Evolutionary conservation across 2,888 invertebrate genomes (phyloP).

Genomic region (Ophraella communa): DNA sequence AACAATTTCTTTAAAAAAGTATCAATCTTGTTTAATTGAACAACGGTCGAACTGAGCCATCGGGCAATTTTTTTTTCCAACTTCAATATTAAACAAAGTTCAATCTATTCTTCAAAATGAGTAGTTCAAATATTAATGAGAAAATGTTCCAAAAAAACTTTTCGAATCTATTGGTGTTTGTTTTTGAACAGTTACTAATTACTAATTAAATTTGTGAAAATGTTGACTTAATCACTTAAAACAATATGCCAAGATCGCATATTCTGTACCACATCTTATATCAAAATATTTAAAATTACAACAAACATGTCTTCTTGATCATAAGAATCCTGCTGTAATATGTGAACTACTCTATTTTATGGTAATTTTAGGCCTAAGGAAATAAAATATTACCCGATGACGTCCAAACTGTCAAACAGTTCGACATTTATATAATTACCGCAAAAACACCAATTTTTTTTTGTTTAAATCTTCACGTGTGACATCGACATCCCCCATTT

Average conservation of each 20-base stretch:
- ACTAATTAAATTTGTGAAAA: too few species aligned
- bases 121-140: not conserved
- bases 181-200: too few species aligned
- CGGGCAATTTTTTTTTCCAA: constrained; percentile 1
- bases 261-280: too few species aligned
- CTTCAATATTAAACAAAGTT: too few species aligned
- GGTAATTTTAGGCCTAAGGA: constrained; percentile 1
- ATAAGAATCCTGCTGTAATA: not conserved
- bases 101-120: not conserved
- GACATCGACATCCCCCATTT: constrained; percentile 17
- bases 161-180: too few species aligned
- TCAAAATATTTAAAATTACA: too few species aligned
- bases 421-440: constrained; percentile 17
- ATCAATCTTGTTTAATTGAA: constrained; percentile 10
- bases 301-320: not conserved
- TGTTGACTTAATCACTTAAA: too few species aligned
- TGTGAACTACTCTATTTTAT: not conserved
- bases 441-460: constrained; percentile 24
- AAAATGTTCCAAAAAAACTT: not conserved
- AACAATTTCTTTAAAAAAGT: constrained; percentile 12
- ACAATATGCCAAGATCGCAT: too few species aligned
- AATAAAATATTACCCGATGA: constrained; percentile 14
- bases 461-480: too few species aligned
- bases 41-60: constrained; percentile 26
- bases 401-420: constrained; percentile 17